Conservation (phyloP, 2,797 vertebrate species). For the Sebastes steindachneri region DNA sequence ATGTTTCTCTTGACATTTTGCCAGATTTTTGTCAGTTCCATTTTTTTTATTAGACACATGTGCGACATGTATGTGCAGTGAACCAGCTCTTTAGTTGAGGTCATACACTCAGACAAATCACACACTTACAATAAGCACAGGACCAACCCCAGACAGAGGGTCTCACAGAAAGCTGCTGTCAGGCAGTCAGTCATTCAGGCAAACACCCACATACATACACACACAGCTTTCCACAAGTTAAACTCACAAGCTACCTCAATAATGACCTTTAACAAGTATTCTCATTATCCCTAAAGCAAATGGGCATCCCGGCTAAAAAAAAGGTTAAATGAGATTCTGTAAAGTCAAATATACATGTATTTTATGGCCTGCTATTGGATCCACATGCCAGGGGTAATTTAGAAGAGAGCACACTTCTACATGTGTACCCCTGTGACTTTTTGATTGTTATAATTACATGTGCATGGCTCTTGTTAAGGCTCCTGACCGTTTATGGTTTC, state of each 20-base stretch:
- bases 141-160: conserved; percentile 19
- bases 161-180: conserved; percentile 35
- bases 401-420: conserved; percentile 41
- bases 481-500: conserved; percentile 72
- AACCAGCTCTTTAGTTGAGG: conserved; percentile 12
- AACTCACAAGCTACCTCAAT: conserved; percentile 35
- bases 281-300: conserved; percentile 48
- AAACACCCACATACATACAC: background rate
- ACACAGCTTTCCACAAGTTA: conserved; percentile 19
- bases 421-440: conserved; percentile 63
- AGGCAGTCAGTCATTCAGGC: conserved; percentile 22
- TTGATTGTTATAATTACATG: conserved; percentile 74
- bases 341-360: conserved; percentile 58
- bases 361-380: conserved; percentile 59
- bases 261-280: conserved; percentile 23
- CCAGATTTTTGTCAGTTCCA: background rate
- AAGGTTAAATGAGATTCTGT: conserved; percentile 36
- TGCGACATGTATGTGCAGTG: background rate
- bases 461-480: conserved; percentile 70
- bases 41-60: conserved; percentile 1
- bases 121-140: conserved; percentile 3
- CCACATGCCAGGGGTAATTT: conserved; percentile 65
- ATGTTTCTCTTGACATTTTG: background rate
- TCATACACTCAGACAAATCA: conserved; percentile 18
- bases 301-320: conserved; percentile 3